Conservation (phyloP, 2,113 vertebrate genomes). For the Cranoglanis bouderius region DNA sequence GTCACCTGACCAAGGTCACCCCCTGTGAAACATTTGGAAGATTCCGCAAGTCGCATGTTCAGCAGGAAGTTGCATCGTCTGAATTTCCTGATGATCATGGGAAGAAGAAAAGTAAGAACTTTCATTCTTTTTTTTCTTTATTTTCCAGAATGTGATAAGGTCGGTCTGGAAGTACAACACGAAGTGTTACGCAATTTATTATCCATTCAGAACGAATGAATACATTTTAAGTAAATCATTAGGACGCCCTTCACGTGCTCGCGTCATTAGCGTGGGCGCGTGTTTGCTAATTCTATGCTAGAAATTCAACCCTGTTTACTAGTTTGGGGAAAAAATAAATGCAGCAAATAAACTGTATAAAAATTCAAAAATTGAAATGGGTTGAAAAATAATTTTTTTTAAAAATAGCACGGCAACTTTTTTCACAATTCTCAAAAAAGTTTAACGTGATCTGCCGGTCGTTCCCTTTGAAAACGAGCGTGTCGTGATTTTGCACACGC, state of each 20-base stretch:
- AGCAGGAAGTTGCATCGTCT: not conserved
- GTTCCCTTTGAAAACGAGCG: too few relatives aligned
- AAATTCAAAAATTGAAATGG: not conserved
- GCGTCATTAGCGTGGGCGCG: not conserved
- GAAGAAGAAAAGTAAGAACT: not conserved
- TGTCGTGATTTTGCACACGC: not conserved
- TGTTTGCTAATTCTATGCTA: not conserved
- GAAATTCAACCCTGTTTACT: not conserved
- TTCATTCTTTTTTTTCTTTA: not conserved
- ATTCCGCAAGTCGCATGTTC: not conserved
- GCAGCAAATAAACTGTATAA: not conserved
- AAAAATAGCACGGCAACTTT: too few relatives aligned
- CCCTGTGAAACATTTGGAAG: not conserved
- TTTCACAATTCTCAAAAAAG: too few relatives aligned
- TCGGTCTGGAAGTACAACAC: not conserved
- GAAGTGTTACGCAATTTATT: not conserved
- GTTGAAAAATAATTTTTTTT: not conserved
- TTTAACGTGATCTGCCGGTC: too few relatives aligned
- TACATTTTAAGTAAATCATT: not conserved
- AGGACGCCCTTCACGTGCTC: not conserved
- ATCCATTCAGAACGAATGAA: not conserved
- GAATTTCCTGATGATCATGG: not conserved
- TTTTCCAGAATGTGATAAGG: not conserved
- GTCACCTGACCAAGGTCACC: too few relatives aligned
- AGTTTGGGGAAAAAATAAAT: not conserved